Evolutionary conservation across 2,888 invertebrate species (phyloP), one percentile per base, ranked within the genome.

Genomic region (Platycheirus albimanus): DNA sequence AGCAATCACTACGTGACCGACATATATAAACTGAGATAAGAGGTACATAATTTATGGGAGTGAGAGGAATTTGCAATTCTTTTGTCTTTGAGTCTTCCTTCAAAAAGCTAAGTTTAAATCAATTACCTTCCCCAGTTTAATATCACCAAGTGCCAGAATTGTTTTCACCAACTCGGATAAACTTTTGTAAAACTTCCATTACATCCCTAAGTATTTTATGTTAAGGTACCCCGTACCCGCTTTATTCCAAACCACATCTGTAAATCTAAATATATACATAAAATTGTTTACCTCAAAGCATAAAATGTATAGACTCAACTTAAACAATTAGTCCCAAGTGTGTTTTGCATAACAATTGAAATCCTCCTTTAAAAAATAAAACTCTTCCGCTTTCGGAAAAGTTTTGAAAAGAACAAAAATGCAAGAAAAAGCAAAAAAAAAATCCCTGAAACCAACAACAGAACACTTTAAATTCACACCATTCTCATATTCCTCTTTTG

Each of bases 261-360:
- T 15, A 33, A 19, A 45, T 17, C 3, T 15, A 17, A 24, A 24
- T 10, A 47, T 13, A 13, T 2, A n/a, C 41, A 41, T 41, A 41
- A 41, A 58, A 58, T 38, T 58, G 41, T 30, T 51, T 51, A 24
- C 45, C 20, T 6, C 28, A 24, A 20, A 51, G 51, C 47, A 49
- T 58, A 33, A 52, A 72, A 51, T 58, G 24, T 64, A 51, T 58
- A 43, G 56, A 58, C 66, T 43, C 8, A 71, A 66, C 77, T 64
- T 78, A 58, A 78, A 56, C 54, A 78, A 78, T 78, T 71, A 78
- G 61, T 69, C 70, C 54, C 77, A 20, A 54, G 54, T 54, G 69
- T 56, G 63, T 76, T 76, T 70, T 76, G 69, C 76, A 76, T 76
- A 69, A 76, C 76, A 76, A 76, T 76, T 30, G 24, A 24, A 78